Conservation (phyloP, 2,888 invertebrate genomes). For the Choreutis nemorana region DNA sequence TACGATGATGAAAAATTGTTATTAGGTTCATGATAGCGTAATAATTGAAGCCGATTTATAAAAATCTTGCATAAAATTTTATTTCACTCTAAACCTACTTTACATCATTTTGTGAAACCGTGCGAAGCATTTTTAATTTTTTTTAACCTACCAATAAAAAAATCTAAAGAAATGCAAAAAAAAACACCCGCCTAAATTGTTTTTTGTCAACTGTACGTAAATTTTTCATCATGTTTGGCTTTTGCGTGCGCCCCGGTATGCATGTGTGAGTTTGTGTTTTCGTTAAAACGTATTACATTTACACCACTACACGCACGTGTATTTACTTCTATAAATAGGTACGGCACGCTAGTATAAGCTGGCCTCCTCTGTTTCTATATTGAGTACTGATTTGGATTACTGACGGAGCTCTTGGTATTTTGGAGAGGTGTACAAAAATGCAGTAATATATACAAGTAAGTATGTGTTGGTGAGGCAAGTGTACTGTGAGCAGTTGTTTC, state of each 20-base stretch:
- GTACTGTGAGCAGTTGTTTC: constrained; percentile 52
- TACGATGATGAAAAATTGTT: too few species aligned
- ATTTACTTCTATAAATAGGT: neutral
- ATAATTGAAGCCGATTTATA: too few species aligned
- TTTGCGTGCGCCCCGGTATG: constrained; percentile 38
- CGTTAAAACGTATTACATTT: constrained; percentile 27
- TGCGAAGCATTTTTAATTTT: too few species aligned
- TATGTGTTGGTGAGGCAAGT: constrained; percentile 40
- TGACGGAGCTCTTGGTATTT: constrained; percentile 1
- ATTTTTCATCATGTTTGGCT: constrained; percentile 52
- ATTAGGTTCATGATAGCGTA: too few species aligned
- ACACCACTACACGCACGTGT: constrained; percentile 29
- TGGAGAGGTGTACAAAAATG: constrained; percentile 5
- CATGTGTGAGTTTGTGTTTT: constrained; percentile 28
- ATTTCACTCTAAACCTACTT: too few species aligned
- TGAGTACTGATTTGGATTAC: neutral
- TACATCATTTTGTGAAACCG: too few species aligned
- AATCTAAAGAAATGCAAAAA: too few species aligned
- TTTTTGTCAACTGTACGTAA: constrained; percentile 21
- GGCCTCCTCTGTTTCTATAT: constrained; percentile 15
- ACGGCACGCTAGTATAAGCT: constrained; percentile 15
- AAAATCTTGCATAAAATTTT: too few species aligned
- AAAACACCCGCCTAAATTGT: too few species aligned
- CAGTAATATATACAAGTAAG: constrained; percentile 17
- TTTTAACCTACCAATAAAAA: too few species aligned